Evolutionary conservation across 2,888 invertebrate genomes (phyloP).

Genomic region (Diachrysia chrysitis): DNA sequence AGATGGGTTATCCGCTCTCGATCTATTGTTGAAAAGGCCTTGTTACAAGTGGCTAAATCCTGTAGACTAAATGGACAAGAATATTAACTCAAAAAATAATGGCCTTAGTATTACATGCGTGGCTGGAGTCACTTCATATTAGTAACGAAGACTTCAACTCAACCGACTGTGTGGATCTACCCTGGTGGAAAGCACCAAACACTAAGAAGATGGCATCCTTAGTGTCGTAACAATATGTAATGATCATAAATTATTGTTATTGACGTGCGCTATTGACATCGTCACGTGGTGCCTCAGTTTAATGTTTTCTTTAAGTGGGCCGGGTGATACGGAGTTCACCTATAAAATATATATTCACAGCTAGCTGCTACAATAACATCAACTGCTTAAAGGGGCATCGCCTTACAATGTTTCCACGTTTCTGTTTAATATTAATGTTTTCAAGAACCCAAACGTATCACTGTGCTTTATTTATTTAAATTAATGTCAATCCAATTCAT

Average conservation of each 20-base stretch:
- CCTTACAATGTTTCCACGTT: slow-evolving; percentile 2
- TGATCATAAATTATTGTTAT: not conserved
- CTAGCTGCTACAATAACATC: slow-evolving; percentile 4
- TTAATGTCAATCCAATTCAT: not conserved
- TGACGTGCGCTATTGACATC: not conserved
- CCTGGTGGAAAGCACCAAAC: not conserved
- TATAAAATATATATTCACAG: not conserved
- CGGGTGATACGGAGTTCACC: not conserved
- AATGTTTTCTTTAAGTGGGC: not conserved
- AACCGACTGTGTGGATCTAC: not conserved
- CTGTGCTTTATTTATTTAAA: slow-evolving; percentile 5
- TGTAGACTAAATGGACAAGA: slow-evolving; percentile 11
- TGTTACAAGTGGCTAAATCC: slow-evolving; percentile 37
- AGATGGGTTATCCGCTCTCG: slow-evolving; percentile 39
- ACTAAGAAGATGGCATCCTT: not conserved
- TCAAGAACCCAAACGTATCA: slow-evolving; percentile 4
- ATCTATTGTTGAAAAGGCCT: slow-evolving; percentile 30
- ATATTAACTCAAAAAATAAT: slow-evolving; percentile 3
- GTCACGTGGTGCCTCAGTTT: not conserved
- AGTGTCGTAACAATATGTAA: slow-evolving; percentile 4
- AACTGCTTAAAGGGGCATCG: slow-evolving; percentile 2
- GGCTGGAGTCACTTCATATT: too few species aligned
- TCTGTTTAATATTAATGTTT: slow-evolving; percentile 6
- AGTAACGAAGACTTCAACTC: not conserved
- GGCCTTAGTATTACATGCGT: not conserved